A percentile compares a stretch with the other conserved stretches of the same genome.
Evolutionary conservation across 2,888 invertebrate genomes (phyloP).

Genomic region (Sesia apiformis): DNA sequence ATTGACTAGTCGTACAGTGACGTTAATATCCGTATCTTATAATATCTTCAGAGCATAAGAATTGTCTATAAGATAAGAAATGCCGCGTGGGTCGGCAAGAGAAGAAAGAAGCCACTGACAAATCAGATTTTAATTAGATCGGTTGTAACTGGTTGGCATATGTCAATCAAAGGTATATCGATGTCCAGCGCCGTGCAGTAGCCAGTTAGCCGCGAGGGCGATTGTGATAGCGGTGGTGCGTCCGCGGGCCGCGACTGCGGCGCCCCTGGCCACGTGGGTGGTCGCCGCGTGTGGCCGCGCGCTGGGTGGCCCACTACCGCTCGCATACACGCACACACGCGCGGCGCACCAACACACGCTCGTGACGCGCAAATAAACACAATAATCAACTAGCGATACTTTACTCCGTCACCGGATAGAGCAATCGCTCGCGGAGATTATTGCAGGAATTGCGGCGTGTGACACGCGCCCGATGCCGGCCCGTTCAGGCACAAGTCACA

Average conservation of each 20-base stretch:
- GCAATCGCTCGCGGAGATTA: constrained; percentile 61
- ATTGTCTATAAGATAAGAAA: no score
- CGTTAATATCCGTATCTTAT: no score
- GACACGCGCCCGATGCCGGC: constrained; percentile 39
- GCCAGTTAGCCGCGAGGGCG: constrained; percentile 8
- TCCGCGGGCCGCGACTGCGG: constrained; percentile 50
- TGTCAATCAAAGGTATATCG: constrained; percentile 42
- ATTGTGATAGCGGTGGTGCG: constrained; percentile 17
- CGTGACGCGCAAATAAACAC: constrained; percentile 66
- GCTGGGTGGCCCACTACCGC: constrained; percentile 66
- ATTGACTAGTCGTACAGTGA: no score
- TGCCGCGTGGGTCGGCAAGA: no score
- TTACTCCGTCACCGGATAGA: constrained; percentile 71
- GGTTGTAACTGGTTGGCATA: constrained; percentile 33
- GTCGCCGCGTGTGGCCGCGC: constrained; percentile 70
- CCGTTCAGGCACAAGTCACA: constrained; percentile 2
- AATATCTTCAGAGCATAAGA: no score
- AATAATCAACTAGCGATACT: constrained; percentile 73
- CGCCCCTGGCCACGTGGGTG: constrained; percentile 69
- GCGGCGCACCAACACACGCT: constrained; percentile 47
- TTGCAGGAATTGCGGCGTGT: constrained; percentile 48
- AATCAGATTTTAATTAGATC: constrained; percentile 33
- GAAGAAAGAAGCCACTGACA: constrained; percentile 9
- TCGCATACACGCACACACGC: constrained; percentile 53
- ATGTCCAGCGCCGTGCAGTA: constrained; percentile 23